Evolutionary conservation across 2,797 vertebrate genomes (phyloP).

Genomic region (Hypotaenidia okinawae): DNA sequence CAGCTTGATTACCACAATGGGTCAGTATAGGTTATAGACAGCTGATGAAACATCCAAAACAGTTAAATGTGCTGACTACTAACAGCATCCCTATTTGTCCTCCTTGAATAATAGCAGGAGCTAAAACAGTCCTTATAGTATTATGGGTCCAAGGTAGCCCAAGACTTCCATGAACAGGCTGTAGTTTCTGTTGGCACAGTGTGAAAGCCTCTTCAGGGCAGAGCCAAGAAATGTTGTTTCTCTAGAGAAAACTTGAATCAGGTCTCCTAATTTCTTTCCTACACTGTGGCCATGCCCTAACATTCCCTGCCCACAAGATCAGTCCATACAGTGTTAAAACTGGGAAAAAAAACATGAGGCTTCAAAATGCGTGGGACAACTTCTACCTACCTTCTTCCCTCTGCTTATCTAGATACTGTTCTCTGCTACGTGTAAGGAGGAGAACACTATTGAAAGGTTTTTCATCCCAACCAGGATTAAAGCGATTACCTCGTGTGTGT

Average conservation of each 20-base stretch:
- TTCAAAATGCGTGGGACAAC: background rate
- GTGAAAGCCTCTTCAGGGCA: background rate
- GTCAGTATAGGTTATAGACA: background rate
- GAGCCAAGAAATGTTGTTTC: background rate
- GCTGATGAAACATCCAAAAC: background rate
- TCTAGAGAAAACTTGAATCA: background rate
- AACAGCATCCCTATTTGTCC: background rate
- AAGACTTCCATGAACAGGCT: background rate
- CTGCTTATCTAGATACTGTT: background rate
- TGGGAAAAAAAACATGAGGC: background rate
- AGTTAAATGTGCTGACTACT: background rate
- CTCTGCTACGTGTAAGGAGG: background rate
- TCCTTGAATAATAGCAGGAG: background rate
- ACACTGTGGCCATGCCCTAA: fast-evolving
- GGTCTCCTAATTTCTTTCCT: background rate
- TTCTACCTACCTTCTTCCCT: background rate
- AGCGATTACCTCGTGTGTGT: background rate
- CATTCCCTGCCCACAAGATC: background rate
- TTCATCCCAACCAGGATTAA: background rate
- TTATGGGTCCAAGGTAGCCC: background rate
- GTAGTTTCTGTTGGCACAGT: background rate
- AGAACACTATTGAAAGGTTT: background rate
- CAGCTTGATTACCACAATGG: background rate
- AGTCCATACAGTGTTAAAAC: background rate
- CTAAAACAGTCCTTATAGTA: background rate